Base-by-base conservation (phyloP, 2,113 vertebrate genomes). In the Oxyruncus cristatus region DNA sequence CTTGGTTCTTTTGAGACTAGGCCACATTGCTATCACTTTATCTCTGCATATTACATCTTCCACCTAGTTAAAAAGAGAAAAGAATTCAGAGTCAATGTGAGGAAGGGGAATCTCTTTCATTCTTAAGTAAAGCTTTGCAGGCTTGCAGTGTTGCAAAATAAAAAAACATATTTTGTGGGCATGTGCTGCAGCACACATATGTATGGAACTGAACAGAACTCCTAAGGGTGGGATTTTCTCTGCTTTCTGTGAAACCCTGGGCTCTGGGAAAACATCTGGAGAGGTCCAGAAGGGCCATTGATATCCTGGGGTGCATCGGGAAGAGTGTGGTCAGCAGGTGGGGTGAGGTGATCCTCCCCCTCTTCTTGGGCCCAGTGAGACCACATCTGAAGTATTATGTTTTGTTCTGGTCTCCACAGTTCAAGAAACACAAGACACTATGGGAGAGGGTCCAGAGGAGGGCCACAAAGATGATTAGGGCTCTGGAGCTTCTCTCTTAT, bases 121-220 rank as follows among this genome's bases (percentile, higher is more conserved):
- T 93, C 53, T 91, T 61, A 93, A 82, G 75, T 80, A 87, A 61
- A 89, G 85, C 67, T 92, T 92, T 96, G 74, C 88, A 97, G 86
- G 37, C 87, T 65, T 93, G 81, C 58, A 95, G 46, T 77, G 73
- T 49, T 76, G 74, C 65, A 94, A 98, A 97, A 95, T 93, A 97
- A 97, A 96, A 86, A 97, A 95, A 97, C 68, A 65, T 95, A 96
- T 97, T 98, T 98, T 97, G 94, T 95, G 96, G 94, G 74, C 73
- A 97, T 95, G 95, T 96, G 96, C 95, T 97, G 95, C 96, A 97
- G 95, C 78, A 92, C 30, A 18, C 95, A 97, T 95, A 94, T 98
- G 94, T 90, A 93, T 76, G 82, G 96, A 97, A 90, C 79, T 92
- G 91, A 97, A 94, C 78, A 96, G 94, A 95, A 93, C 87, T 89